These are phyloP conservation scores for Halictus quadricinctus DNA, from an alignment of 2,888 invertebrate species.

Conservation along the genomic window DNA sequence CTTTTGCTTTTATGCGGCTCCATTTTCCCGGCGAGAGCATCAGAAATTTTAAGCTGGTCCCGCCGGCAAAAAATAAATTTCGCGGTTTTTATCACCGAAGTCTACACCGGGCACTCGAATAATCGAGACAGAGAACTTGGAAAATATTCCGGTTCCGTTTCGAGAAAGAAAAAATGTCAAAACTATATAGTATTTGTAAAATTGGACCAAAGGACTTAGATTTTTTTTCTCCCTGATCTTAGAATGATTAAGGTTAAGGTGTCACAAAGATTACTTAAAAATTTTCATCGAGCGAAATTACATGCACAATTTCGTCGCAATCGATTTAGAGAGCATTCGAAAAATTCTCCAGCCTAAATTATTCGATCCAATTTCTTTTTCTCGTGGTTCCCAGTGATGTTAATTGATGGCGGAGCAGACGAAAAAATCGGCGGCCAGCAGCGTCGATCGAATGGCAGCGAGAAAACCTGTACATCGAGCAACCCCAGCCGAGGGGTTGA, in stretches of 20 bases:
- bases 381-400: neutral
- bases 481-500: neutral
- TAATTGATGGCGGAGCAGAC: neutral
- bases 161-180: too few relatives aligned
- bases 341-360: neutral
- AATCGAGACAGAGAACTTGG: neutral
- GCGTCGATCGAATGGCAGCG: neutral
- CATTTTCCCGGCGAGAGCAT: neutral
- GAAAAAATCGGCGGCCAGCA: neutral
- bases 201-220: too few relatives aligned
- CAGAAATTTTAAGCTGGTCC: neutral
- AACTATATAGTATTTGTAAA: too few relatives aligned
- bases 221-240: too few relatives aligned
- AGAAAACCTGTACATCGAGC: neutral
- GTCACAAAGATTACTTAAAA: neutral
- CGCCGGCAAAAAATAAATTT: neutral
- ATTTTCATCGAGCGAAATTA: neutral
- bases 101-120: neutral
- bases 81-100: neutral
- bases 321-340: neutral
- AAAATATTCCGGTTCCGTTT: neutral
- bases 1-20: neutral
- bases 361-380: neutral
- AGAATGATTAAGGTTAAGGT: too few relatives aligned
- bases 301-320: neutral